These are phyloP conservation scores for Brachypteracias leptosomus DNA, from an alignment of 2,113 vertebrate species.

Conservation along the genomic window DNA sequence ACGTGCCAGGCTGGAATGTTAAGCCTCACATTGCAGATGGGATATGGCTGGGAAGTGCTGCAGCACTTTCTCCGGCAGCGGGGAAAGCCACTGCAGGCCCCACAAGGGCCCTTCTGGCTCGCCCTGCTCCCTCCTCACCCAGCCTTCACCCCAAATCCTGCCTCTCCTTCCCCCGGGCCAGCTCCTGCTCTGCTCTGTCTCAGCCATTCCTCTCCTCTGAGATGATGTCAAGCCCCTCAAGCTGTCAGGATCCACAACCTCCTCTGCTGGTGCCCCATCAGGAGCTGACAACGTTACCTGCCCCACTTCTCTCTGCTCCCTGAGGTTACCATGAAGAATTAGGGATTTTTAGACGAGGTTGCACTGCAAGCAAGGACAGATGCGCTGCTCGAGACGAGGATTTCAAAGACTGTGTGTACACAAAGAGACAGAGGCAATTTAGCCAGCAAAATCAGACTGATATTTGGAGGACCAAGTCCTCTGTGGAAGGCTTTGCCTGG, in stretches of 20 bases:
- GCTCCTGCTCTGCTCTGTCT: background rate
- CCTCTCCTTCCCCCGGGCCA: background rate
- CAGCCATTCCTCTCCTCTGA: background rate
- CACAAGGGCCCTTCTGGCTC: background rate
- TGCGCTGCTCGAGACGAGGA: background rate
- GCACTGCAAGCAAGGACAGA: background rate
- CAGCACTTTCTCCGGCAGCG: conserved; percentile 15
- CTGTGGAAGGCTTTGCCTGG: background rate
- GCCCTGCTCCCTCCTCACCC: background rate
- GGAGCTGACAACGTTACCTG: background rate
- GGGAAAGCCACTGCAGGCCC: background rate
- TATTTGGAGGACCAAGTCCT: too few species aligned
- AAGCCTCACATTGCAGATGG: conserved; percentile 26
- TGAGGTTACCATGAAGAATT: background rate
- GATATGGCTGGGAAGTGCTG: conserved; percentile 12
- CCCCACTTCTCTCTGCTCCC: background rate
- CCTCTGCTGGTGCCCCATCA: background rate
- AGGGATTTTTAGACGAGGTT: background rate
- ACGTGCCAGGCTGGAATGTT: conserved; percentile 67
- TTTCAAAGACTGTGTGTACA: background rate
- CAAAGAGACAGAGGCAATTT: too few species aligned
- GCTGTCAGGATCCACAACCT: background rate
- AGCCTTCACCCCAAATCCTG: background rate
- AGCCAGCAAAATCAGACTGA: too few species aligned
- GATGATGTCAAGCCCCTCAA: background rate